Evolutionary conservation across 2,797 vertebrate species (phyloP).

Genomic region (Anomalospiza imberbis): DNA sequence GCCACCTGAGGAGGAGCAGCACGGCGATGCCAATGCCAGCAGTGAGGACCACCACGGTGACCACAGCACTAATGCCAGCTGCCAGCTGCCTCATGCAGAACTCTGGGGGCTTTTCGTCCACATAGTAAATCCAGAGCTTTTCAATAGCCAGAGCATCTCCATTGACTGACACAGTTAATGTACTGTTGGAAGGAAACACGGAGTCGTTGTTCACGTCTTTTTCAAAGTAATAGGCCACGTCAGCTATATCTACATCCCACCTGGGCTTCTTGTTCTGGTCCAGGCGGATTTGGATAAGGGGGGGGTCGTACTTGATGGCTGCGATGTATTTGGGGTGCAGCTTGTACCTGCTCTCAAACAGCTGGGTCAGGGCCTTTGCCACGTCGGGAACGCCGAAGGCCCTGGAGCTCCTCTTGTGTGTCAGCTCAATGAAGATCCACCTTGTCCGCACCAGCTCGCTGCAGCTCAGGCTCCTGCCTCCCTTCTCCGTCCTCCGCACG

Average conservation of each 20-base stretch:
- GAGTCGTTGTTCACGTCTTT: constrained; percentile 84
- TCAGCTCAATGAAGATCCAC: constrained; percentile 63
- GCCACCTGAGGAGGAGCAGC: constrained; percentile 73
- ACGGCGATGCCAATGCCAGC: constrained; percentile 73
- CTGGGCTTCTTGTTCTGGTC: constrained; percentile 54
- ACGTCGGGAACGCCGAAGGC: background rate
- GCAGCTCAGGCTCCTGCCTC: constrained; percentile 75
- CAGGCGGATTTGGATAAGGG: constrained; percentile 57
- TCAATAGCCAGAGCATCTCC: constrained; percentile 72
- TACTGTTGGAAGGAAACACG: constrained; percentile 45
- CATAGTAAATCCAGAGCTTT: constrained; percentile 80
- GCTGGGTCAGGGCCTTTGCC: background rate
- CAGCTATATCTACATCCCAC: constrained; percentile 65
- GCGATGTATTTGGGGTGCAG: constrained; percentile 60
- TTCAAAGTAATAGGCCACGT: constrained; percentile 87
- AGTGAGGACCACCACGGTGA: constrained; percentile 79
- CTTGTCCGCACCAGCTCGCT: constrained; percentile 80
- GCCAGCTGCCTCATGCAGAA: constrained; percentile 83
- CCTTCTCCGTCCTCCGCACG: constrained; percentile 82
- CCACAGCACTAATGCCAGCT: constrained; percentile 80
- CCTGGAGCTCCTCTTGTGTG: background rate
- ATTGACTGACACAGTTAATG: constrained; percentile 25
- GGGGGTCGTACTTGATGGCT: constrained; percentile 66
- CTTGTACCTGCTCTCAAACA: constrained; percentile 67
- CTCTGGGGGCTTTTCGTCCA: constrained; percentile 81